Evolutionary conservation across 64 coral and sea anemone species (phyloP).

Genomic region (Montipora efflorescens): DNA sequence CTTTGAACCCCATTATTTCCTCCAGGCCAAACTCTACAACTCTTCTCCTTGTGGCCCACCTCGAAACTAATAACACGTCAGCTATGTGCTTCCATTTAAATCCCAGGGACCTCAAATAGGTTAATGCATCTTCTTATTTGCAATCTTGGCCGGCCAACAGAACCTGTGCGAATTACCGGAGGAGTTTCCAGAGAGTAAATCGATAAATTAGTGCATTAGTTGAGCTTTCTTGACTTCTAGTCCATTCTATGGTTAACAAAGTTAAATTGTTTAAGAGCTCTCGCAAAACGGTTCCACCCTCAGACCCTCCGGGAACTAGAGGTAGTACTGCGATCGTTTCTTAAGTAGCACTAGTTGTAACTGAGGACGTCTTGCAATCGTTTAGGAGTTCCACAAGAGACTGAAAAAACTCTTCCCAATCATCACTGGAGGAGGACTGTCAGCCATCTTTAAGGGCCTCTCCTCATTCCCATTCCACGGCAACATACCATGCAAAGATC

Average conservation of each 20-base stretch:
- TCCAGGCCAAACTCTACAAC: too few relatives aligned
- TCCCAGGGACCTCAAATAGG: neutral
- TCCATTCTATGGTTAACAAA: conserved; percentile 24
- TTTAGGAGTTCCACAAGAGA: conserved; percentile 32
- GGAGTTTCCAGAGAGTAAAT: conserved; percentile 1
- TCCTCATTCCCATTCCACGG: conserved; percentile 3
- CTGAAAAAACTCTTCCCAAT: conserved; percentile 26
- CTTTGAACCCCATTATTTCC: too few relatives aligned
- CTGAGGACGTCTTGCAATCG: conserved; percentile 24
- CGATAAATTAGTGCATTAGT: neutral
- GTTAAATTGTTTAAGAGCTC: conserved; percentile 20
- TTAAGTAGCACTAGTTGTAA: conserved; percentile 23
- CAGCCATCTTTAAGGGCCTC: neutral
- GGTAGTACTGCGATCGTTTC: neutral
- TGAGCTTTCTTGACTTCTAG: conserved; percentile 14
- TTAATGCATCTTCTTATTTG: conserved; percentile 13
- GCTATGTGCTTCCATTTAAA: too few relatives aligned
- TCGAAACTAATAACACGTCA: too few relatives aligned
- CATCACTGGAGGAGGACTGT: neutral
- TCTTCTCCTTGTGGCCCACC: too few relatives aligned
- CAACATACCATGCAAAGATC: conserved; percentile 23
- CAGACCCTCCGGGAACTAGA: conserved; percentile 18
- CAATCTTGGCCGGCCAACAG: conserved; percentile 16
- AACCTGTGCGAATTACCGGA: conserved; percentile 12
- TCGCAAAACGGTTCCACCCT: conserved; percentile 7